A percentile compares a stretch with the other conserved stretches of the same genome.
These are phyloP conservation scores for Sanderia malayensis DNA, from an alignment of 30 jellyfish, hydroid and myxozoan species.

Conservation along the genomic window DNA sequence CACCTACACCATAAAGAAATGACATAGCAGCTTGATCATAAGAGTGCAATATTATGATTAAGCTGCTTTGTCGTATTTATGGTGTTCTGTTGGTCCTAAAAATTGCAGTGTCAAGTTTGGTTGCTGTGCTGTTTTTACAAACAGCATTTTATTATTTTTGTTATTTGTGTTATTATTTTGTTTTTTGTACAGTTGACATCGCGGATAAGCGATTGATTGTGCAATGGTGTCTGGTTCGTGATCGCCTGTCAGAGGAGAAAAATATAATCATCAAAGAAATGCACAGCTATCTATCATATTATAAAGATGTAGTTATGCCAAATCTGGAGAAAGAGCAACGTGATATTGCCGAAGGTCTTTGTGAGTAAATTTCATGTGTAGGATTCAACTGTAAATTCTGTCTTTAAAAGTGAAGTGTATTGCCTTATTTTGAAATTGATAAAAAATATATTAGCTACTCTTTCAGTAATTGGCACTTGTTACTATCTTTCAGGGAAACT, in stretches of 20 bases:
- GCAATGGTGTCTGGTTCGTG: conserved; percentile 1
- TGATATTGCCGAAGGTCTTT: not conserved
- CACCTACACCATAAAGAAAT: not conserved
- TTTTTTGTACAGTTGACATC: not conserved
- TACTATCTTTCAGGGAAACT: conserved; percentile 1
- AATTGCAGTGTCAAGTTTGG: not conserved
- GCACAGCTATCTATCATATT: not conserved
- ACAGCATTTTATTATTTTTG: not conserved
- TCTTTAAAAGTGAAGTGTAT: not conserved
- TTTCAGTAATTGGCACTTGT: not conserved
- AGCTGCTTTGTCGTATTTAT: not conserved
- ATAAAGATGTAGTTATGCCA: not conserved
- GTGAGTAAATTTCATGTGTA: not conserved
- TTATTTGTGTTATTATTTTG: not conserved
- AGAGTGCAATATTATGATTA: not conserved
- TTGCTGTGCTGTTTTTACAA: not conserved
- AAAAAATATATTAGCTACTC: not conserved
- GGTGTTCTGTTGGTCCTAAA: conserved; percentile 1
- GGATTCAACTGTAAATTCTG: not conserved
- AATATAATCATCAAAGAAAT: not conserved
- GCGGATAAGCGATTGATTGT: conserved; percentile 1
- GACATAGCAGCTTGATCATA: not conserved
- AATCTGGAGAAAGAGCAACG: not conserved
- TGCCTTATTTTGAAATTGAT: not conserved
- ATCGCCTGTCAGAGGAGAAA: conserved; percentile 2